Evolutionary conservation across 2,888 invertebrate genomes (phyloP).

Genomic region (Catocala nupta): DNA sequence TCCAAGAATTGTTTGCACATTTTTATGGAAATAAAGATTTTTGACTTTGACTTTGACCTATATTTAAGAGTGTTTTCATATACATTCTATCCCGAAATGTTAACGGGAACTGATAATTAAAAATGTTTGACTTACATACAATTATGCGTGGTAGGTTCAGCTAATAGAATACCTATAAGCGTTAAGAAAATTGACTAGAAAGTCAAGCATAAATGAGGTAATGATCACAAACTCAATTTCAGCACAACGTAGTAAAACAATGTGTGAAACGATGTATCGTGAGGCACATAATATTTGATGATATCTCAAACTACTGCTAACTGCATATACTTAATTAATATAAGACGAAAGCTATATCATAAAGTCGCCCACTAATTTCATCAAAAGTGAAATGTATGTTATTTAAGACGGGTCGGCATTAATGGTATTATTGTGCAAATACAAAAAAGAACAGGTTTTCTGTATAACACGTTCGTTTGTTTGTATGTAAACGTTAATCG

Average conservation of each 20-base stretch:
- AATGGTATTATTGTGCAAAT: constrained; percentile 28
- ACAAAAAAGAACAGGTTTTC: constrained; percentile 23
- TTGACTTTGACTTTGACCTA: no score
- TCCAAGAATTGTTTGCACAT: no score
- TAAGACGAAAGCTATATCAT: neutral
- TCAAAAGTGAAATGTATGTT: constrained; percentile 23
- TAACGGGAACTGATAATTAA: no score
- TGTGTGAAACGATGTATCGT: neutral
- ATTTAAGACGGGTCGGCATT: constrained; percentile 19
- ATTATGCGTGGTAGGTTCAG: no score
- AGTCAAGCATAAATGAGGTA: no score
- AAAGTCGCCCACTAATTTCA: constrained; percentile 15
- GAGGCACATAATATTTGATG: neutral
- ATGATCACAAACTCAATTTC: no score
- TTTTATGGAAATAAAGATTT: no score
- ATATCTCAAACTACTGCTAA: neutral
- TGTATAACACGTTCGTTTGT: constrained; percentile 30
- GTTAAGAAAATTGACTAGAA: no score
- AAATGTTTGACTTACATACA: no score
- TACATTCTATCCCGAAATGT: no score
- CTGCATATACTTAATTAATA: neutral
- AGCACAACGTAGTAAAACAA: neutral
- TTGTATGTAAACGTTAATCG: constrained; percentile 36
- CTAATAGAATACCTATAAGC: no score
- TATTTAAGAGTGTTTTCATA: no score